Conservation (phyloP, 2,797 vertebrate species). For the Gymnoscopelus braueri region DNA sequence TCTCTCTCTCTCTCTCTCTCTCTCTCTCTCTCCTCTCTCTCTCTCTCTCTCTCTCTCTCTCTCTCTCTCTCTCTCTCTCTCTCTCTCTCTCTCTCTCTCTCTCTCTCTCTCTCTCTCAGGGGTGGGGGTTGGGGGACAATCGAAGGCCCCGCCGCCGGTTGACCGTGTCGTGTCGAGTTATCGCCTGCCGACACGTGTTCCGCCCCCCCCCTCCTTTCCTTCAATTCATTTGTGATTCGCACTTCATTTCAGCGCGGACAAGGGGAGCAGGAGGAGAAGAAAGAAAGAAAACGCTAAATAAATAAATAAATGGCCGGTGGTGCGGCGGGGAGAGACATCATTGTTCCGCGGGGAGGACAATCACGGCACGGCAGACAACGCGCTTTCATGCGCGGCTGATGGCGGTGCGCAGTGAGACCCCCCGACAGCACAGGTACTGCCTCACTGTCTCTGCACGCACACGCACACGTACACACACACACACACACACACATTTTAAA, state of each 20-base stretch:
- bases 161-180: constrained; percentile 25
- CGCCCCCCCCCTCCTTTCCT: constrained; percentile 5
- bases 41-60: constrained; percentile 14
- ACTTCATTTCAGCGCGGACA: constrained; percentile 42
- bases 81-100: neutral
- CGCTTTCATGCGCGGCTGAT: constrained; percentile 40
- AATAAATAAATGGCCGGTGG: neutral
- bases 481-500: too few species aligned
- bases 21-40: constrained; percentile 11
- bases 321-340: constrained; percentile 22
- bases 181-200: constrained; percentile 16
- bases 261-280: constrained; percentile 10
- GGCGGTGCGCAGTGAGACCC: neutral
- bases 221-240: constrained; percentile 52
- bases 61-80: too few species aligned
- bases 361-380: constrained; percentile 36
- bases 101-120: neutral
- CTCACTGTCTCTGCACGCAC: neutral
- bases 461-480: too few species aligned
- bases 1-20: neutral
- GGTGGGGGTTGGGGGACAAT: neutral
- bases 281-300: neutral
- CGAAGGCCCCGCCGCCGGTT: neutral
- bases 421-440: constrained; percentile 23
- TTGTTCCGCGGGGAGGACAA: constrained; percentile 43